A percentile compares a stretch with the other conserved stretches of the same genome.
Conservation (phyloP, 2,113 vertebrate genomes). For the Glaucidium brasilianum region DNA sequence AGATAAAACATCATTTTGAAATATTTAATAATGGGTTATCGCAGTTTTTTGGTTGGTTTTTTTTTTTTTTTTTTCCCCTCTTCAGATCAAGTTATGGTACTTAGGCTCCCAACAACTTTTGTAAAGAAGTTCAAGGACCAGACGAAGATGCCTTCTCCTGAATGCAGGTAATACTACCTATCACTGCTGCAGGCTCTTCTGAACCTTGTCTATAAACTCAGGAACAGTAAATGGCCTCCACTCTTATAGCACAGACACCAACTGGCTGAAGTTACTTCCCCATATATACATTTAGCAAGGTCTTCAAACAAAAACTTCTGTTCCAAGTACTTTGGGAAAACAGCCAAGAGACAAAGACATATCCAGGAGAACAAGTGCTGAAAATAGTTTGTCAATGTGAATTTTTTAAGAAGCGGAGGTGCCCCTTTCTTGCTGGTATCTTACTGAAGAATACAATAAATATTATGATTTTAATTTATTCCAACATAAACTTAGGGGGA, state of each 20-base stretch:
- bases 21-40: not conserved
- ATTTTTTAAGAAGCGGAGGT: not conserved
- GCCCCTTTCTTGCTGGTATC: not conserved
- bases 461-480: not conserved
- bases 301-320: not conserved
- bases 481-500: not conserved
- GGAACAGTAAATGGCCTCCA: not conserved
- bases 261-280: not conserved
- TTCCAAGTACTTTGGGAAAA: not conserved
- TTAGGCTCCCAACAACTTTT: not conserved
- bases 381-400: not conserved
- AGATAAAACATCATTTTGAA: not conserved
- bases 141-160: not conserved
- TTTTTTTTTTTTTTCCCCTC: not conserved
- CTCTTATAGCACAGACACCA: accelerated
- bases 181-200: not conserved
- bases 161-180: not conserved
- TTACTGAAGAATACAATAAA: not conserved
- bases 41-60: accelerated
- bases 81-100: not conserved
- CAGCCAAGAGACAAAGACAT: not conserved
- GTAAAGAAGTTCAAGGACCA: not conserved
- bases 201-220: not conserved
- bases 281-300: not conserved
- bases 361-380: not conserved